Conservation (phyloP, 2,797 vertebrate species). For the Pantherophis alleghaniensis region DNA sequence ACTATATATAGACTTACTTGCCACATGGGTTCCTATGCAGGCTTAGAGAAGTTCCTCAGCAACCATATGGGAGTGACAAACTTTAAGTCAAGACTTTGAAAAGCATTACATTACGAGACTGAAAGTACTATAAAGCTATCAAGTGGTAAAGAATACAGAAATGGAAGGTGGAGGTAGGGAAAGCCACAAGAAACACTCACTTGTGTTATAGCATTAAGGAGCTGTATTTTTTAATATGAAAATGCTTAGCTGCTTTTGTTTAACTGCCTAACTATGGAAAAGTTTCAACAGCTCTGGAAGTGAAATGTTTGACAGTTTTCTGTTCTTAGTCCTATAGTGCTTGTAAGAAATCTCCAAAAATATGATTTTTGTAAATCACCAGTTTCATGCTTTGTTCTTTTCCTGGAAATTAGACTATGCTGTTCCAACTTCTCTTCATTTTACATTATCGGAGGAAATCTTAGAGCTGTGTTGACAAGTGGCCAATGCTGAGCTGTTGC, state of each 20-base stretch:
- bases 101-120: background rate
- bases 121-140: background rate
- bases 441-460: slow-evolving; percentile 64
- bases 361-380: slow-evolving; percentile 67
- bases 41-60: background rate
- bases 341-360: slow-evolving; percentile 71
- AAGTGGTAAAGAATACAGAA: background rate
- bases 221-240: slow-evolving; percentile 53
- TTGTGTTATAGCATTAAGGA: background rate
- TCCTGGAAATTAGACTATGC: slow-evolving; percentile 64
- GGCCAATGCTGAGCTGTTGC: slow-evolving; percentile 63
- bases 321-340: slow-evolving; percentile 62
- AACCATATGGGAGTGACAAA: background rate
- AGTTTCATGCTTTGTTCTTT: slow-evolving; percentile 67
- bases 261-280: slow-evolving; percentile 64
- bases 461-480: slow-evolving; percentile 61
- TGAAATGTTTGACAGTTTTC: slow-evolving; percentile 70
- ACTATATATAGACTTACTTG: background rate
- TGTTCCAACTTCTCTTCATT: slow-evolving; percentile 68
- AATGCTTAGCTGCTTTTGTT: slow-evolving; percentile 61
- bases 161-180: background rate
- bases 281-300: slow-evolving; percentile 59
- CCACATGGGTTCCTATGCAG: background rate
- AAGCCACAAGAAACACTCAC: background rate
- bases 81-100: background rate